phyloP scores from a whole-genome alignment of 2,888 invertebrate species.

The Pristionchus arcanus region DNA sequence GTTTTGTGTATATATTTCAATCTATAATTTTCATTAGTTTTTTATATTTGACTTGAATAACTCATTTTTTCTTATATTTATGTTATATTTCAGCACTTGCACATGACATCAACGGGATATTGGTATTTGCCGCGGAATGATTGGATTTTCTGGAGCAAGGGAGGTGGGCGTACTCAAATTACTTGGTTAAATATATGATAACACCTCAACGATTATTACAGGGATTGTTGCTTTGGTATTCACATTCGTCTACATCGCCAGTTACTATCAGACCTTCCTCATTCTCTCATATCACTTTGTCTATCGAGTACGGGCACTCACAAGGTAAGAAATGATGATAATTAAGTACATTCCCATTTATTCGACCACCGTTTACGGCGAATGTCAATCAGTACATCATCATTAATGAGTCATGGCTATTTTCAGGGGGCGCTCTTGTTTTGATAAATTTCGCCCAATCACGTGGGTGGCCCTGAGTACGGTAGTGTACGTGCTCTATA shows the following conservation, averaged over 20 bases:
- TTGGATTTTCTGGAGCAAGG: constrained; percentile 4
- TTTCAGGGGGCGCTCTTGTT: not conserved
- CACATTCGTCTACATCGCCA: not conserved
- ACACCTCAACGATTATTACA: not conserved
- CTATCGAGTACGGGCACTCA: not conserved
- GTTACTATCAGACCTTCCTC: constrained; percentile 19
- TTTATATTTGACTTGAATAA: too few relatives aligned
- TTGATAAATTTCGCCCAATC: not conserved
- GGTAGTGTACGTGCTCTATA: not conserved
- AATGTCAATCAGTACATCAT: not conserved
- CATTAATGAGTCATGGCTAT: not conserved
- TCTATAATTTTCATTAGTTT: too few relatives aligned
- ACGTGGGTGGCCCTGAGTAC: not conserved
- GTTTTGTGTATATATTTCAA: not conserved
- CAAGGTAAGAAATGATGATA: not conserved
- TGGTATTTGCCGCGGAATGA: constrained; percentile 25
- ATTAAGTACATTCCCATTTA: not conserved
- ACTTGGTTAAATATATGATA: not conserved
- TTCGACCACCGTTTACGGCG: too few relatives aligned
- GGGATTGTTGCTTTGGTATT: not conserved
- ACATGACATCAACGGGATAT: constrained; percentile 11
- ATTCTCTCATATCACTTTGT: constrained; percentile 27
- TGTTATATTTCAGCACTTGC: constrained; percentile 22
- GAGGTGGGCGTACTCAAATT: not conserved
- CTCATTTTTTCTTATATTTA: too few relatives aligned